phyloP scores from a whole-genome alignment of 2,113 vertebrate genomes.

The Passerina amoena region DNA sequence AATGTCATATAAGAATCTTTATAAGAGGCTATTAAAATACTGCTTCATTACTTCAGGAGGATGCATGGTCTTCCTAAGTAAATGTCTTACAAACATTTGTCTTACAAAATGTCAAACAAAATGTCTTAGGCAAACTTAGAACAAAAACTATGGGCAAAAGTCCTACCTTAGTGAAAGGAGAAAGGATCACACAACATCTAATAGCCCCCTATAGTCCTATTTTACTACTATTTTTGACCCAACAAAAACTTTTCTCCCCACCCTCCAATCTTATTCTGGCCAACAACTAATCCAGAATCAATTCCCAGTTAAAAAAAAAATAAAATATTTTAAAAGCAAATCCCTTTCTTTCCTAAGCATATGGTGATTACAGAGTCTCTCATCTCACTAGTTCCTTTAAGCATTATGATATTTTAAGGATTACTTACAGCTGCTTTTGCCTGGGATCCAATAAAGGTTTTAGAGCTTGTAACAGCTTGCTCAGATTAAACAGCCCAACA shows the following conservation, averaged over 20 bases:
- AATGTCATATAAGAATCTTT: not conserved
- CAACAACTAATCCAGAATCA: not conserved
- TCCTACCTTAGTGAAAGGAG: not conserved
- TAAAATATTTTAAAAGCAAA: not conserved
- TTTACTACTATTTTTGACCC: not conserved
- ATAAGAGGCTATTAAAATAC: not conserved
- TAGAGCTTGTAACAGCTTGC: slow-evolving; percentile 78
- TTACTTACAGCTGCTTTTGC: slow-evolving; percentile 80
- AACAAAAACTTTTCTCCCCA: not conserved
- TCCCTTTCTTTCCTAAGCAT: not conserved
- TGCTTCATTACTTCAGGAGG: not conserved
- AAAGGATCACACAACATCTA: not conserved
- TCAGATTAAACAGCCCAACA: slow-evolving; percentile 80
- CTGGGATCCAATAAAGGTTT: slow-evolving; percentile 72
- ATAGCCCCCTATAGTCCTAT: not conserved
- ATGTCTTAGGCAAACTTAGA: not conserved
- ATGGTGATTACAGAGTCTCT: not conserved
- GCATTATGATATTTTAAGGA: slow-evolving; percentile 34
- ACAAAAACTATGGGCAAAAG: not conserved
- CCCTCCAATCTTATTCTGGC: not conserved
- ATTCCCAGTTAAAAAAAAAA: not conserved
- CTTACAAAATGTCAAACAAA: no score
- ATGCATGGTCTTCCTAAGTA: not conserved
- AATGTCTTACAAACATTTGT: not conserved
- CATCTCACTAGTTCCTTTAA: slow-evolving; percentile 33